Conservation (phyloP, 2,113 vertebrate species). For the Megaleporinus macrocephalus region DNA sequence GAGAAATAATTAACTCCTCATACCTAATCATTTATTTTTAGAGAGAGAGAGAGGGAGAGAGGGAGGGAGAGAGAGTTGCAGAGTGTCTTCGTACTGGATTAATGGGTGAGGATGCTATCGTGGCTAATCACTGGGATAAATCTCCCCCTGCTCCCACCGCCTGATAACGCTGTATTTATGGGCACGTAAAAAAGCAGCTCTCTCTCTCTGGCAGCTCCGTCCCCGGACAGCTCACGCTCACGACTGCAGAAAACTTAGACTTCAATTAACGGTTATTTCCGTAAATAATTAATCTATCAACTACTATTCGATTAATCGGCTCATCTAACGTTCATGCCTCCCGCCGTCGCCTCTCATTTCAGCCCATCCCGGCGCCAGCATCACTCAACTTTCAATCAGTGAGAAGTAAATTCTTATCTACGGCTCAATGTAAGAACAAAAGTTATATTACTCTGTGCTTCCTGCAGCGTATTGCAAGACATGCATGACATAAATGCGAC, state of each 20-base stretch:
- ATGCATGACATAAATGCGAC: too few species aligned
- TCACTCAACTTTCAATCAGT: too few species aligned
- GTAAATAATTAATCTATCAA: too few species aligned
- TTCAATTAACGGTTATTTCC: not conserved
- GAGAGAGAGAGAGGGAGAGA: slow-evolving; percentile 30
- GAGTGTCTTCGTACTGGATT: slow-evolving; percentile 70
- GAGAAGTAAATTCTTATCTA: too few species aligned
- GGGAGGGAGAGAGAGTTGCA: slow-evolving; percentile 46
- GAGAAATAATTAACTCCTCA: slow-evolving; percentile 75
- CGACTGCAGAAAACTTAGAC: not conserved
- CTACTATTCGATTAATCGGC: not conserved
- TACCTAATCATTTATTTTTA: slow-evolving; percentile 73
- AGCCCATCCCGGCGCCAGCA: too few species aligned
- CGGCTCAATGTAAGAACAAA: too few species aligned
- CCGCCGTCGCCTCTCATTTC: too few species aligned
- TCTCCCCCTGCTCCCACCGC: slow-evolving; percentile 68
- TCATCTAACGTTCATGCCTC: not conserved
- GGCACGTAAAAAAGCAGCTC: slow-evolving; percentile 68
- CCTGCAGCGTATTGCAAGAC: too few species aligned
- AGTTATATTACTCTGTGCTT: too few species aligned
- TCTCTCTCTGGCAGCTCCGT: slow-evolving; percentile 58
- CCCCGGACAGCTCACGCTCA: slow-evolving; percentile 57
- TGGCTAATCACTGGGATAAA: slow-evolving; percentile 77
- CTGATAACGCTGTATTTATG: slow-evolving; percentile 82
- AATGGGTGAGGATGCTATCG: slow-evolving; percentile 77